Percentiles rank a stretch among this genome's conserved stretches.
phyloP scores from a whole-genome alignment of 2,113 vertebrate genomes.

The Gracilinanus agilis region DNA sequence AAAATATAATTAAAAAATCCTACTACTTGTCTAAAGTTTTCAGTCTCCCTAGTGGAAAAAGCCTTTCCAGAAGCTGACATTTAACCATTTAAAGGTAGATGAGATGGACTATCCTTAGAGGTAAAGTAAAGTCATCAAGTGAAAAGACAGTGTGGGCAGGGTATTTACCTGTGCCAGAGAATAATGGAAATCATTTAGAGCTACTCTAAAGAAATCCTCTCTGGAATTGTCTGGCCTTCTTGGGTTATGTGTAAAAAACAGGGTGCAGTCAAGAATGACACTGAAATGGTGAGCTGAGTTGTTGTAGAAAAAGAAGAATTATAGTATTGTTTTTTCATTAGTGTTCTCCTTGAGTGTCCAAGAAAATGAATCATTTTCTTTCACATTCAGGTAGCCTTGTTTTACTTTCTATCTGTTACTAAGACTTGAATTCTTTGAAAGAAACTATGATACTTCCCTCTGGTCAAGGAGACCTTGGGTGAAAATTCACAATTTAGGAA shows the following conservation, averaged over 20 bases:
- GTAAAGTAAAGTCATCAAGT: not conserved
- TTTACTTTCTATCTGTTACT: not conserved
- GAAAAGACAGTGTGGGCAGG: not conserved
- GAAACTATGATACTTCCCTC: not conserved
- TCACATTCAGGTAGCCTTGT: not conserved
- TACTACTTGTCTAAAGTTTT: not conserved
- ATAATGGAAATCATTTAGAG: not conserved
- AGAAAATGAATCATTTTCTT: constrained; percentile 25
- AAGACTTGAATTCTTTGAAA: not conserved
- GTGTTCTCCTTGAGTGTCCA: not conserved
- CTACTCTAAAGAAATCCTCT: not conserved
- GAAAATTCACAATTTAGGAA: not conserved
- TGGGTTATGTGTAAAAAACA: not conserved
- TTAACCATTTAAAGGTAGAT: not conserved
- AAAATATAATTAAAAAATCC: too few relatives aligned
- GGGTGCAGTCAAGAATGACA: not conserved
- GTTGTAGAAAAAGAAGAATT: not conserved
- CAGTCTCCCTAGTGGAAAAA: not conserved
- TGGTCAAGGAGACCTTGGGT: not conserved
- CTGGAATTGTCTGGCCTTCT: not conserved
- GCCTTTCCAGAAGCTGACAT: not conserved
- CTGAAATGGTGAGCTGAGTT: not conserved
- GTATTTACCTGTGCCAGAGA: not conserved
- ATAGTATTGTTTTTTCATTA: constrained; percentile 30
- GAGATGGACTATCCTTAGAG: not conserved